Base-by-base conservation (phyloP, 2,888 invertebrate genomes). In the Ophion ventricosus region DNA sequence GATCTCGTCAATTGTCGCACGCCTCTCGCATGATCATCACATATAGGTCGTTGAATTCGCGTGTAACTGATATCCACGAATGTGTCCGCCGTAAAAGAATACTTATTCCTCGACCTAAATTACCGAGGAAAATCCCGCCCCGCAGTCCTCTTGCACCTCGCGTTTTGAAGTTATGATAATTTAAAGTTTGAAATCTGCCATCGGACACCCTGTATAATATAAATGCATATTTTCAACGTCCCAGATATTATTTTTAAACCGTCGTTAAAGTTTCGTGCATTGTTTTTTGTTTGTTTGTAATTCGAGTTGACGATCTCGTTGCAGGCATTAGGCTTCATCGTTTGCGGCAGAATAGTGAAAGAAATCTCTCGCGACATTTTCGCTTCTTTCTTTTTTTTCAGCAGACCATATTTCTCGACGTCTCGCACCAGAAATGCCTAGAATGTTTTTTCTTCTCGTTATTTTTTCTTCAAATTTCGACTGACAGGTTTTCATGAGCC, bases 401-500 rank as follows among this genome's bases (percentile, higher is more conserved):
- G 17, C 49, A 49, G 49, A 17, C 49, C 0, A 54, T 54, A 54
- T 54, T 67, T 43, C 43, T 26, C 56, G 2, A 25, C 17, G 10
- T 26, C n/a, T 10, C 43, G 7, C 20, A 61, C 40, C 26, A 20
- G 40, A 20, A 29, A 35, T 59, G 69, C 29, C 25, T 69, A 17
- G 17, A 57, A 40, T 63, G 29, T 23, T 2, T 61, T 63, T 49
- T 57, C 35, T 64, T 43, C 10, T 69, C 10, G 8, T 63, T 59
- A 59, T 63, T 56, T 77, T 25, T 35, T n/a, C 54, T 25, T 43
- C 23, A 17, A 75, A 76, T 69, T 83, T 75, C 26, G 56, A 73
- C 83, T 49, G 80, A 73, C 80, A 66, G 74, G 29, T 78, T 84
- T 66, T 20, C 70, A 43, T 57, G 64, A 63, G 78, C 81, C 77